These are phyloP conservation scores for Selenia dentaria DNA, from an alignment of 2,888 invertebrate genomes.

Conservation along the genomic window DNA sequence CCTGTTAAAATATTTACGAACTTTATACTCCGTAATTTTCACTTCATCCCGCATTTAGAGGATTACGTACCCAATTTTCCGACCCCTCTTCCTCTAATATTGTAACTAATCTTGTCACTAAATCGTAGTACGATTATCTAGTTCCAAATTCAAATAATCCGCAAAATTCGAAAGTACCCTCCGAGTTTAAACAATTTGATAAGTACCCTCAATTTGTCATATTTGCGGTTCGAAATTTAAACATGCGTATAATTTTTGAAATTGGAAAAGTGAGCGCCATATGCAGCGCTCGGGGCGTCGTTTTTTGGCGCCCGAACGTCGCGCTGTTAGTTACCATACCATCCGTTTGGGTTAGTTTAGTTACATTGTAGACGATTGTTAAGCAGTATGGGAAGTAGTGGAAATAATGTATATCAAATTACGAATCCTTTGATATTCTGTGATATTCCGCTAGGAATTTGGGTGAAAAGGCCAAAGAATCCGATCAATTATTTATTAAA, in stretches of 20 bases:
- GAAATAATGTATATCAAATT: too few species aligned
- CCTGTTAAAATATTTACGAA: slow-evolving; percentile 42
- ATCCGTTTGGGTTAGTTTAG: slow-evolving; percentile 28
- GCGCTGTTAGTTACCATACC: slow-evolving; percentile 28
- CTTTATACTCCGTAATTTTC: slow-evolving; percentile 59
- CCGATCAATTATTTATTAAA: too few species aligned
- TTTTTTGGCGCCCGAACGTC: slow-evolving; percentile 64
- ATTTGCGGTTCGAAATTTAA: slow-evolving; percentile 65
- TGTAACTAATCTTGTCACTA: slow-evolving; percentile 78
- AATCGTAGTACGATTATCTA: slow-evolving; percentile 73
- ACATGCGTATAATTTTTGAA: slow-evolving; percentile 75
- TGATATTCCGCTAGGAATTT: too few species aligned
- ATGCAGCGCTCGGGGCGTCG: slow-evolving; percentile 67
- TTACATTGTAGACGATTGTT: slow-evolving; percentile 24
- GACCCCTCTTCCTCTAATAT: slow-evolving; percentile 57
- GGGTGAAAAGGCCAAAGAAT: too few species aligned
- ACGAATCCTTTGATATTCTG: too few species aligned
- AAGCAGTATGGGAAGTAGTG: not conserved
- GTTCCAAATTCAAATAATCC: slow-evolving; percentile 62
- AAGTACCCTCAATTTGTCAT: slow-evolving; percentile 22
- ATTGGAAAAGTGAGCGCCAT: slow-evolving; percentile 66
- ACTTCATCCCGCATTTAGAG: slow-evolving; percentile 59
- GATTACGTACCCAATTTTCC: slow-evolving; percentile 59
- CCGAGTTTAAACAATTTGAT: not conserved
- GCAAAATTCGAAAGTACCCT: slow-evolving; percentile 10